Percentiles rank a stretch among this genome's conserved stretches.
These are phyloP conservation scores for Prostheceraeus crozeri DNA, from an alignment of 2,888 invertebrate genomes.

Conservation along the genomic window DNA sequence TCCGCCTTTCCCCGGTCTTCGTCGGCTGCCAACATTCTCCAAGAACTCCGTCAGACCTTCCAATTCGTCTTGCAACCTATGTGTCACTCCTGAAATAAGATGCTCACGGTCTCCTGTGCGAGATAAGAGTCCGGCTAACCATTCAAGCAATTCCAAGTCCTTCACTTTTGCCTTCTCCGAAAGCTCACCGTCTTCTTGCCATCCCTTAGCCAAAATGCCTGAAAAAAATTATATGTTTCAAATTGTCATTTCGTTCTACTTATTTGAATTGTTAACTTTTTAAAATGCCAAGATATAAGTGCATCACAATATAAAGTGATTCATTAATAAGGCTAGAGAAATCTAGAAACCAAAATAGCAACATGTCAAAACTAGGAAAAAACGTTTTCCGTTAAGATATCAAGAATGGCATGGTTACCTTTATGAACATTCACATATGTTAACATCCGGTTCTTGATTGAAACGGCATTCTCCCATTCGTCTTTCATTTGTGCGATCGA, in stretches of 20 bases:
- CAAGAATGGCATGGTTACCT: too few relatives aligned
- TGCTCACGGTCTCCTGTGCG: neutral
- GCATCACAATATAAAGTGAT: too few relatives aligned
- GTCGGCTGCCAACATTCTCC: neutral
- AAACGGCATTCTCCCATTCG: neutral
- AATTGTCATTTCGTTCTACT: too few relatives aligned
- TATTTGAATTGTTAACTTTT: too few relatives aligned
- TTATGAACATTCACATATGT: neutral
- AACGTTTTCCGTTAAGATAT: too few relatives aligned
- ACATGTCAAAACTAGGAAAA: too few relatives aligned
- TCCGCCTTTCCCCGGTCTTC: neutral
- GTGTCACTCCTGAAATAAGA: neutral
- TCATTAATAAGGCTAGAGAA: too few relatives aligned
- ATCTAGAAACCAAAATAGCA: too few relatives aligned
- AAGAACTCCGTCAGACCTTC: neutral
- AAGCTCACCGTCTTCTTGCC: neutral
- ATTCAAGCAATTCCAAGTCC: conserved; percentile 5
- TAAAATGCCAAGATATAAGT: too few relatives aligned
- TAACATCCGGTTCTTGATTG: neutral
- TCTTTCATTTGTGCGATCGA: neutral
- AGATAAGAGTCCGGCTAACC: neutral
- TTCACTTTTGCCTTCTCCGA: neutral
- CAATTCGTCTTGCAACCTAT: neutral
- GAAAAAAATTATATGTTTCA: too few relatives aligned
- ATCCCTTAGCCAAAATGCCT: neutral